These are phyloP conservation scores for Bos indicus DNA, from an alignment of 2,113 vertebrate species.

Conservation along the genomic window DNA sequence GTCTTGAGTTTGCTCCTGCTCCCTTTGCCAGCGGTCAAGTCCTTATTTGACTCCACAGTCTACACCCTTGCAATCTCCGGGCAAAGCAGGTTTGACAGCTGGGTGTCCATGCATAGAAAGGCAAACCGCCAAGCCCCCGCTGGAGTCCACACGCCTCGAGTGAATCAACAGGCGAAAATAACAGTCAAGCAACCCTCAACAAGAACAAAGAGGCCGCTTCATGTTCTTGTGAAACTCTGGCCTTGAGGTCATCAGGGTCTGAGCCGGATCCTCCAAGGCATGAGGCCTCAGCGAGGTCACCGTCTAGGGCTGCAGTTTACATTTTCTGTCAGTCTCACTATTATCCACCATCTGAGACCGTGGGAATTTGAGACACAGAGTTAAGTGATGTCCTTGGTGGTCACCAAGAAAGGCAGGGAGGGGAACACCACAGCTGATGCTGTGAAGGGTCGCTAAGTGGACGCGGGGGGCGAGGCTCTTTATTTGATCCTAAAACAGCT, in stretches of 20 bases:
- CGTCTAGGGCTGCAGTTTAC: background rate
- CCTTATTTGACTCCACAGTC: constrained; percentile 46
- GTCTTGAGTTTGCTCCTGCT: constrained; percentile 3
- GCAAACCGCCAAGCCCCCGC: background rate
- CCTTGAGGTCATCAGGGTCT: background rate
- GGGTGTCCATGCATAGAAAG: background rate
- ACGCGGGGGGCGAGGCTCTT: background rate
- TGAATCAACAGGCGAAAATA: background rate
- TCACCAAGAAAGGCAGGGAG: background rate
- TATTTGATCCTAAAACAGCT: background rate
- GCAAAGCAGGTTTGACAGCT: background rate
- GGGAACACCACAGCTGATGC: background rate
- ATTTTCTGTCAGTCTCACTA: background rate
- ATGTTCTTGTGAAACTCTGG: background rate
- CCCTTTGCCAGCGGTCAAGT: background rate
- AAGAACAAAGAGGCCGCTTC: background rate
- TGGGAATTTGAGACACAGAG: background rate
- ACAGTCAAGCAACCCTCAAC: background rate
- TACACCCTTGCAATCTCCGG: background rate
- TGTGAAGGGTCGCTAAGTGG: background rate
- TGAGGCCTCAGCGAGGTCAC: background rate
- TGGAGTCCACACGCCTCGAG: background rate
- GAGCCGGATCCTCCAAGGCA: background rate
- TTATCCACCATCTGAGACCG: background rate
- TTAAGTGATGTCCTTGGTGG: background rate